These are phyloP conservation scores for Equus przewalskii DNA, from an alignment of 2,113 vertebrate genomes.

Conservation along the genomic window DNA sequence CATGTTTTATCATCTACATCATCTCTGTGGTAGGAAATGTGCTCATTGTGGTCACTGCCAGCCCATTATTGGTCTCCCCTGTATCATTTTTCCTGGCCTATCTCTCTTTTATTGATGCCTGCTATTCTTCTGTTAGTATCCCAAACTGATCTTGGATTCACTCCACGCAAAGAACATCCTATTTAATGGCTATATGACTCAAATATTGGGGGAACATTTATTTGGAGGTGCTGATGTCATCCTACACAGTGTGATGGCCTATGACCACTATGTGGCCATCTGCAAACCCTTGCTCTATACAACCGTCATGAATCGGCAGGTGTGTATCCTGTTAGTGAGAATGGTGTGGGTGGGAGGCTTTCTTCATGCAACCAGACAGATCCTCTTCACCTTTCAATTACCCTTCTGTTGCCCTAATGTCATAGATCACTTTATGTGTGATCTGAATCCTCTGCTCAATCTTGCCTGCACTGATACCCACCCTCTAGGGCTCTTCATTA, in stretches of 20 bases:
- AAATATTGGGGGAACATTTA: conserved; percentile 70
- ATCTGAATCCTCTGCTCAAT: conserved; percentile 75
- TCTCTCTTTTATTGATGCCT: conserved; percentile 77
- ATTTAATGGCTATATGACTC: conserved; percentile 69
- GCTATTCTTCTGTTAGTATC: conserved; percentile 70
- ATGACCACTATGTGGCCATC: conserved; percentile 70
- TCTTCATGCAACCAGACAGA: conserved; percentile 76
- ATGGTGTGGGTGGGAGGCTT: conserved; percentile 68
- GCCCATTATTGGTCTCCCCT: conserved; percentile 44
- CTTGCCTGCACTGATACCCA: conserved; percentile 68
- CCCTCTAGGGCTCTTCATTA: not conserved
- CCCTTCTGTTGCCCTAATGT: conserved; percentile 82
- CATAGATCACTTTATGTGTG: conserved; percentile 82
- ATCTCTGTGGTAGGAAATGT: conserved; percentile 73
- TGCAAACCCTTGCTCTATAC: conserved; percentile 81
- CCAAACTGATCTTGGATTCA: conserved; percentile 72
- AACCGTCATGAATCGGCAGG: conserved; percentile 2
- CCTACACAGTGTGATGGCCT: conserved; percentile 80
- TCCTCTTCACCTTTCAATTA: conserved; percentile 61
- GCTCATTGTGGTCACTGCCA: conserved; percentile 65
- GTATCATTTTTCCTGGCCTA: conserved; percentile 79
- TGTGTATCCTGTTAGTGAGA: not conserved
- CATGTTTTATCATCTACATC: conserved; percentile 71
- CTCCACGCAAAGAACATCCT: conserved; percentile 68
- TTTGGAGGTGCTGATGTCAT: conserved; percentile 58